Evolutionary conservation across 2,797 vertebrate species (phyloP), one percentile per base, ranked within the genome.

Genomic region (Pteropus rufus): DNA sequence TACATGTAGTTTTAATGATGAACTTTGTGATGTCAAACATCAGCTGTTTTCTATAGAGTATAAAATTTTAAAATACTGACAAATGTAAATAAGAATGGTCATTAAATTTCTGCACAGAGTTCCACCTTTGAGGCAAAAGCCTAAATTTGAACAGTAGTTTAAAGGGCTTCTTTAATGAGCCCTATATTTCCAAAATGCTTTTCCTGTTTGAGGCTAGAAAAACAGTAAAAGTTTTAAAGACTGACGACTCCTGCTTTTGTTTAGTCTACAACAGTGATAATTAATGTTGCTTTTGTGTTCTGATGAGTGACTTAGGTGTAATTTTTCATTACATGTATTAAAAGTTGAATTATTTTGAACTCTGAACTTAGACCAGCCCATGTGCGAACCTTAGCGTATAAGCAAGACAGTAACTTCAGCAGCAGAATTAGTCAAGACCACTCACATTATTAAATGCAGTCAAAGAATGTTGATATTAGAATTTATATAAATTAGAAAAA

Each of bases 171-270:
- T 98, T 98, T 99, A 99, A 98, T 98, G 98, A 99, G 98, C 98
- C 88, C 77, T 96, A 0, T 93, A 93, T 98, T 99, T 99, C 98
- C 98, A 98, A 99, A 99, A 99, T 99, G 98, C 98, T 98, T 95
- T 98, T 98, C 98, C 98, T 98, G 98, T 98, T 98, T 98, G 98
- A 98, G 96, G 93, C 98, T 96, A 95, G 97, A 97, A 98, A 98
- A 98, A 97, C 94, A 97, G 86, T 97, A 88, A 67, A 96, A 93
- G 87, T 96, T 95, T 97, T 98, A 98, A 98, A 97, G 97, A 94
- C 94, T 94, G 89, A 96, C 26, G 52, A 98, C 97, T 97, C 97
- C 94, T 98, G 98, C 98, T 98, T 99, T 99, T 99, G 98, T 99
- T 99, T 99, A 98, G 98, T 98, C 98, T 98, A 97, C 97, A 96